Base-by-base conservation (phyloP, 2,888 invertebrate species). In the Zelleria hepariella region DNA sequence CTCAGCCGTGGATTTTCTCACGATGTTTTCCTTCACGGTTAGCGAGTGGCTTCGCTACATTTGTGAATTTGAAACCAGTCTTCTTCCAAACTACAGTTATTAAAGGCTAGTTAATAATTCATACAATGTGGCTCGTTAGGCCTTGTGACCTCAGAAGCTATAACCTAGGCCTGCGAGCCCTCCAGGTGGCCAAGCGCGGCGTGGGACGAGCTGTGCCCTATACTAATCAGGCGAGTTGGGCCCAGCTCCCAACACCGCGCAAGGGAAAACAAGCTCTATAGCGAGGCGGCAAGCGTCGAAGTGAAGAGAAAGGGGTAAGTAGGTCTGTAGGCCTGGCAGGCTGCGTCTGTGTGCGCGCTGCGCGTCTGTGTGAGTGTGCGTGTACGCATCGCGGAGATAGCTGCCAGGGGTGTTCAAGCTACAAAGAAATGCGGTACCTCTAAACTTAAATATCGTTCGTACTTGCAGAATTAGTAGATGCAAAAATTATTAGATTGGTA, bases 331-430 rank as follows among this genome's bases (percentile, higher is more conserved):
- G 87, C 85, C 83, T 84, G 24, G 75, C 62, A 68, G 61, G 60
- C 62, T 65, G 64, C 65, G 67, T 62, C 62, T 73, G 82, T 77
- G 78, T 73, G 85, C 63, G 68, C 62, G 68, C 69, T 65, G 65
- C 65, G 65, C 62, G 63, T 59, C 63, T 70, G 68, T 66, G 65
- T 61, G 60, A 57, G 80, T 80, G 81, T 84, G 85, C 79, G 84
- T 78, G 73, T 72, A 79, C 84, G 83, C 86, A 82, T 71, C 75
- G 81, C 74, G 82, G 86, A 86, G 87, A 87, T 85, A 86, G 87
- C 79, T 74, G 70, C 48, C 82, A 80, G 80, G 72, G 73, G 63
- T 26, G 61, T 26, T 66, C 82, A 86, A 86, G 75, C 71, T 62
- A 32, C 69, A 74, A 79, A 77, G 87, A 87, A 87, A 87, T 86